A percentile compares a stretch with the other conserved stretches of the same genome.
Evolutionary conservation across 2,797 vertebrate species (phyloP).

Genomic region (Anas georgica): DNA sequence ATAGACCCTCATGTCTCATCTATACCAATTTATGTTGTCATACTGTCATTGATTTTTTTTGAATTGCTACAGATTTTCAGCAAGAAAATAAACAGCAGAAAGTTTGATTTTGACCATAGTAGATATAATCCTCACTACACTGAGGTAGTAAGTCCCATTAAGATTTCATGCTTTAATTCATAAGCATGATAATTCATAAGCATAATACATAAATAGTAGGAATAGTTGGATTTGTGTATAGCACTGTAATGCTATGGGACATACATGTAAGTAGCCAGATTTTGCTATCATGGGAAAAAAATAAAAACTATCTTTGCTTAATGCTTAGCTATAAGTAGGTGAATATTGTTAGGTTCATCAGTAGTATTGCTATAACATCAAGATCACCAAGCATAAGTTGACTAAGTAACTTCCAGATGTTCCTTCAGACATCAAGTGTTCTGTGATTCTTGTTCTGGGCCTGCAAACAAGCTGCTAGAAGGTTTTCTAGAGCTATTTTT

Average conservation of each 20-base stretch:
- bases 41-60: neutral
- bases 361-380: no score
- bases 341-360: no score
- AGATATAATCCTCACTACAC: neutral
- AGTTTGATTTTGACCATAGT: neutral
- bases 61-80: neutral
- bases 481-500: no score
- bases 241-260: neutral
- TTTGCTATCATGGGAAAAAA: neutral
- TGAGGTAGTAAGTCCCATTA: neutral
- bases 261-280: neutral
- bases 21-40: neutral
- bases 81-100: neutral
- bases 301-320: neutral
- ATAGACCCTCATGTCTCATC: neutral
- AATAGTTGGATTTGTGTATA: neutral
- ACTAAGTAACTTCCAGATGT: no score
- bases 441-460: no score
- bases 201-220: neutral
- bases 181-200: no score
- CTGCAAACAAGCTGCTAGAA: no score
- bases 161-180: neutral
- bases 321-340: neutral
- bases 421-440: no score
- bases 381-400: no score